These are phyloP conservation scores for Erebia aethiops DNA, from an alignment of 2,888 invertebrate species.

Conservation along the genomic window DNA sequence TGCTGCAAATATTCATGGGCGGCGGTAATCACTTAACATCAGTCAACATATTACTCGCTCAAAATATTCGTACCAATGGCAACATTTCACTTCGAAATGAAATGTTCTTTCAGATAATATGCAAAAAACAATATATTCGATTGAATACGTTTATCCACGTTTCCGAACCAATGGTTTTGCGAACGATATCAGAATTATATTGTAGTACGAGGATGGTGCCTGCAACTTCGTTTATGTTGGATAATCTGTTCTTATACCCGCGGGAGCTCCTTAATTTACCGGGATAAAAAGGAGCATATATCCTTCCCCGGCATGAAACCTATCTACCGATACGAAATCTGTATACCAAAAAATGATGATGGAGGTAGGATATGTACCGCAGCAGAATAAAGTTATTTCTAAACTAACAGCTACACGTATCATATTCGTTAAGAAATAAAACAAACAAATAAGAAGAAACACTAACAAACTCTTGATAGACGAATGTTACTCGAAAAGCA, in stretches of 20 bases:
- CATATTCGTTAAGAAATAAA: not conserved
- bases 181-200: slow-evolving; percentile 4
- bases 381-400: not conserved
- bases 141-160: slow-evolving; percentile 23
- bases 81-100: slow-evolving; percentile 5
- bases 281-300: too few species aligned
- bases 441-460: slow-evolving; percentile 16
- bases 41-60: too few species aligned
- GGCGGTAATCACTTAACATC: too few species aligned
- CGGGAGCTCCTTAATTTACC: too few species aligned
- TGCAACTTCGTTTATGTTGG: too few species aligned
- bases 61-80: not conserved
- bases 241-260: too few species aligned
- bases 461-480: slow-evolving; percentile 22
- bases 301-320: too few species aligned
- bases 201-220: not conserved
- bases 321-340: too few species aligned
- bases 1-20: too few species aligned
- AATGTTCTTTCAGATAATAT: slow-evolving; percentile 18
- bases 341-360: too few species aligned
- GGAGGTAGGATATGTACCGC: too few species aligned
- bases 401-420: not conserved
- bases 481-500: slow-evolving; percentile 14
- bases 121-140: slow-evolving; percentile 23
- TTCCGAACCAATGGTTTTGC: slow-evolving; percentile 19